These are phyloP conservation scores for Drosophila auraria DNA, from an alignment of 1,140 invertebrate genomes.

Conservation along the genomic window DNA sequence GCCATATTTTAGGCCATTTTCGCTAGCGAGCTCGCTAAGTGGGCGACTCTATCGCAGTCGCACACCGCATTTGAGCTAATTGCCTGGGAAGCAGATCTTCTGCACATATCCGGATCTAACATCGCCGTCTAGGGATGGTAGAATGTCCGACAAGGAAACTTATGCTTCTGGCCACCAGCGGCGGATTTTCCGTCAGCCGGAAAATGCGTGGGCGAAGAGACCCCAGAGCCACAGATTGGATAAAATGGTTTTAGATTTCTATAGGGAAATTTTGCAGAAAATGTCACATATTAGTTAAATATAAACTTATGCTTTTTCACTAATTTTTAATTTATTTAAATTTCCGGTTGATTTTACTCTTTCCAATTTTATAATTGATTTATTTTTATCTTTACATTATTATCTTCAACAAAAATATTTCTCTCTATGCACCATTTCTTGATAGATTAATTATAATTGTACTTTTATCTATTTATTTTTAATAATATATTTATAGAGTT, in stretches of 20 bases:
- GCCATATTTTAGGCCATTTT: constrained; percentile 79
- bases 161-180: constrained; percentile 6
- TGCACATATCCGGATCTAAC: constrained; percentile 1
- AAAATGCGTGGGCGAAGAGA: constrained; percentile 5
- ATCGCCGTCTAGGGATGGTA: background rate
- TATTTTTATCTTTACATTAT: too few relatives aligned
- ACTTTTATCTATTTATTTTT: too few relatives aligned
- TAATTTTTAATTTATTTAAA: too few relatives aligned
- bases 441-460: too few relatives aligned
- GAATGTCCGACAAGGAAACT: background rate
- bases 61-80: constrained; percentile 52
- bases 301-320: too few relatives aligned
- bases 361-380: background rate
- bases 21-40: constrained; percentile 45
- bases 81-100: constrained; percentile 43
- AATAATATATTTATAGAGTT: too few relatives aligned
- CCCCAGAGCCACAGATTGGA: background rate
- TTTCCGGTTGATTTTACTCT: too few relatives aligned
- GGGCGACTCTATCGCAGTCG: constrained; percentile 42
- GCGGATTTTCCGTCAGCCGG: background rate
- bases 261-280: too few relatives aligned
- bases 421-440: too few relatives aligned
- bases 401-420: too few relatives aligned
- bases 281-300: too few relatives aligned
- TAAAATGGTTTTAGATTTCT: background rate